Base-by-base conservation (phyloP, 2,888 invertebrate genomes). In the Melitaea athalia region DNA sequence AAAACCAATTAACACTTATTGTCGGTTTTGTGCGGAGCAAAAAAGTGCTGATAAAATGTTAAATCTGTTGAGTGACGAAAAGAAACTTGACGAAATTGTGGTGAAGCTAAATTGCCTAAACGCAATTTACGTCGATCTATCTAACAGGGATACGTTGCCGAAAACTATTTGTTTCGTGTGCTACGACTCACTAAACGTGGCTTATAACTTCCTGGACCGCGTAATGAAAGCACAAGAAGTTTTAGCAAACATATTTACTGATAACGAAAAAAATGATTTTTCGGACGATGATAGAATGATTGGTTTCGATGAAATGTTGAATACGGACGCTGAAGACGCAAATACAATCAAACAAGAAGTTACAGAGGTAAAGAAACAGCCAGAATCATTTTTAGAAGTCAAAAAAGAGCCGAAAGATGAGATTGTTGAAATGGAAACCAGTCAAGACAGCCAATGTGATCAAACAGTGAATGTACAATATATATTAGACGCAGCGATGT, bases 101-200 rank as follows among this genome's bases (percentile, higher is more conserved):
- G 53, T 72, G 38, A 89, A 89, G 75, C 76, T 90, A 47, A 71
- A 81, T 4, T 87, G 88, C 70, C 73, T 91, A n/a, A 91, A 90
- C 71, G 88, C 87, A 24, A 77, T 85, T 14, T 89, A 88, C 71
- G 83, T 91, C n/a, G 85, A 91, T 74, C 78, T 91, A 66, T 78
- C 79, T 42, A 79, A 75, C 67, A 76, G 77, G 24, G 82, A 83
- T 64, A 75, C 73, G 8, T 76, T 91, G 31, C 90, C 90, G 3
- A 88, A 85, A 82, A 88, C 88, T 0, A 80, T 89, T 47, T 91
- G 90, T 80, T 86, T 88, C 55, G 78, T 87, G 2, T 91, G 90
- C 69, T 87, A 85, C 76, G 87, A 89, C 42, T 84, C 83, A 6
- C 71, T 91, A 45, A 86, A 86, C 71, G 87, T 87, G 75, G 87